phyloP scores from a whole-genome alignment of 2,113 vertebrate species.

The Alethe castanea region DNA sequence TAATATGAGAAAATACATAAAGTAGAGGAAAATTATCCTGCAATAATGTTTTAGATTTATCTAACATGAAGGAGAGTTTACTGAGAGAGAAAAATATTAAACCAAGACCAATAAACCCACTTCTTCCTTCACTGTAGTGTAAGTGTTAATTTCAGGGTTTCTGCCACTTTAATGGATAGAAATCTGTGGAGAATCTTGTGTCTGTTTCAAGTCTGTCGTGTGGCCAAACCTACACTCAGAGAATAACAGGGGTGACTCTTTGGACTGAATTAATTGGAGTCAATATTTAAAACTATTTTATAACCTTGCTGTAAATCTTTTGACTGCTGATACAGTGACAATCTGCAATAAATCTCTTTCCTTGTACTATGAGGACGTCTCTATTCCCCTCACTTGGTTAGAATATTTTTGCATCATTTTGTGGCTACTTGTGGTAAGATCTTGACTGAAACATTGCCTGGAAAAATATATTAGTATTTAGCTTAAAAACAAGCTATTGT shows the following conservation, averaged over 20 bases:
- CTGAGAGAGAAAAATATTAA: neutral
- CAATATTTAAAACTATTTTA: neutral
- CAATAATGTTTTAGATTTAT: neutral
- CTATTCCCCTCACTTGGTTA: neutral
- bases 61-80: neutral
- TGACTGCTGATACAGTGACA: neutral
- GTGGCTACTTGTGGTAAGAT: neutral
- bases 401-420: neutral
- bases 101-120: neutral
- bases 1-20: neutral
- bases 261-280: neutral
- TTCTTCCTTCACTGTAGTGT: neutral
- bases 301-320: neutral
- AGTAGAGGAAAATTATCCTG: neutral
- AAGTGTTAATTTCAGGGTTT: neutral
- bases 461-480: neutral
- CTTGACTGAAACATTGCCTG: neutral
- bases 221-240: rapidly evolving
- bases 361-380: neutral
- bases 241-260: neutral
- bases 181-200: neutral
- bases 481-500: neutral
- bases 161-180: neutral
- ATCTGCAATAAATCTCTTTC: neutral
- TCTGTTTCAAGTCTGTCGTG: neutral